Conservation (phyloP, 2,888 invertebrate species). For the Congeria kusceri region DNA sequence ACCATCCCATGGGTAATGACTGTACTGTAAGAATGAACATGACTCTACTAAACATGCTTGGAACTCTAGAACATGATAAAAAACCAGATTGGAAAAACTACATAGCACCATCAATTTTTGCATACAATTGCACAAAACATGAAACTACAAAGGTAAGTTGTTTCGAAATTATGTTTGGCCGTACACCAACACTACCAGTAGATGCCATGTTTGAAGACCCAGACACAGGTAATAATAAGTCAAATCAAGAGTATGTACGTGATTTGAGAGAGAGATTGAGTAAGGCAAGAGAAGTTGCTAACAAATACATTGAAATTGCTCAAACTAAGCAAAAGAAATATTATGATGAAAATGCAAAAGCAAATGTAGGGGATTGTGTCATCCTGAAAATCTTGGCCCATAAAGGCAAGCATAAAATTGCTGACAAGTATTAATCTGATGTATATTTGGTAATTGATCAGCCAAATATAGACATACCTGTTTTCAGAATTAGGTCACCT, state of each 20-base stretch:
- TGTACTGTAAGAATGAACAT: slow-evolving; percentile 1
- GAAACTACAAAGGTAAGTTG: slow-evolving; percentile 1
- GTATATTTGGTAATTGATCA: not conserved
- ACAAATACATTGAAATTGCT: not conserved
- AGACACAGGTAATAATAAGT: too few species aligned
- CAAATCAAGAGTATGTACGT: not conserved
- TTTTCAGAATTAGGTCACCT: not conserved
- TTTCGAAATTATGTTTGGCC: slow-evolving; percentile 9
- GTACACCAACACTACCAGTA: slow-evolving; percentile 9
- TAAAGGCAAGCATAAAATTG: not conserved
- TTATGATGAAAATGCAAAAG: slow-evolving; percentile 12
- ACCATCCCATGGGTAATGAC: not conserved
- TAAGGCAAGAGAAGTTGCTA: not conserved
- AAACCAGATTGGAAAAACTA: slow-evolving; percentile 15
- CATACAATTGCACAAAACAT: slow-evolving; percentile 21
- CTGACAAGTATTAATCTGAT: not conserved
- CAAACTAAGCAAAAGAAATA: slow-evolving; percentile 1
- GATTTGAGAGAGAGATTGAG: slow-evolving; percentile 5
- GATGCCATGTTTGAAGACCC: not conserved
- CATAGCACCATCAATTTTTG: not conserved
- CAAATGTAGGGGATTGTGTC: not conserved
- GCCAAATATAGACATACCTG: not conserved
- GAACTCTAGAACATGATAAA: slow-evolving; percentile 9
- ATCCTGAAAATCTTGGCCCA: not conserved
- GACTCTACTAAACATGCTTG: slow-evolving; percentile 11